Evolutionary conservation across 2,888 invertebrate species (phyloP).

Genomic region (Drosophila parthenogenetica): DNA sequence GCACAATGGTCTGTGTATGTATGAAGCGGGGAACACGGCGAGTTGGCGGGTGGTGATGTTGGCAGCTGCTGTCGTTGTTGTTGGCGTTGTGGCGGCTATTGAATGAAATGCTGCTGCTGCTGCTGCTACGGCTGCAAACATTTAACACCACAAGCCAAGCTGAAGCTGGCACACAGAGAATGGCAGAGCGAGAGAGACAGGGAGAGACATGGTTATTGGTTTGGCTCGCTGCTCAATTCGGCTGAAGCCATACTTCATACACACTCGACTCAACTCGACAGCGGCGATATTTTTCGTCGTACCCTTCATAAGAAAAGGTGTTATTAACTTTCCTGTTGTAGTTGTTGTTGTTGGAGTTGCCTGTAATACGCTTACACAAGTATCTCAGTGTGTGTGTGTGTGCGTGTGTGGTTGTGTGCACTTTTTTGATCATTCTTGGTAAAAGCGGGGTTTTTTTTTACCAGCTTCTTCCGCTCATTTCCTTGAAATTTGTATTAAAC

Average conservation of each 20-base stretch:
- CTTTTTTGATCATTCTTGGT: slow-evolving; percentile 77
- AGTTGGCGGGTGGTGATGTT: slow-evolving; percentile 74
- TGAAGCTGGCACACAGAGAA: slow-evolving; percentile 54
- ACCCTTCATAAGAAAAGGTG: slow-evolving; percentile 79
- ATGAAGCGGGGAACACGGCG: slow-evolving; percentile 50
- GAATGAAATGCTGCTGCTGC: slow-evolving; percentile 70
- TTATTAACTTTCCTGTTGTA: slow-evolving; percentile 64
- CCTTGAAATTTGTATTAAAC: slow-evolving; percentile 77
- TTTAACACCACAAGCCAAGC: slow-evolving; percentile 76
- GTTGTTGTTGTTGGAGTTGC: slow-evolving; percentile 54
- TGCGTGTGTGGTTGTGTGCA: slow-evolving; percentile 50
- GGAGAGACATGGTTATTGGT: slow-evolving; percentile 40
- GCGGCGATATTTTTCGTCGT: slow-evolving; percentile 54
- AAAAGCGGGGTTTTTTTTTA: slow-evolving; percentile 77
- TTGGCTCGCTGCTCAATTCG: slow-evolving; percentile 51
- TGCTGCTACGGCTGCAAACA: slow-evolving; percentile 71
- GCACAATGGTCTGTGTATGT: slow-evolving; percentile 38
- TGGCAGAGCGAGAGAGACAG: slow-evolving; percentile 6
- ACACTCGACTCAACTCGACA: slow-evolving; percentile 42
- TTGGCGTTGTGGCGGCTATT: slow-evolving; percentile 61
- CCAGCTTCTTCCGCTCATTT: slow-evolving; percentile 79
- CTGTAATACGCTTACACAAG: slow-evolving; percentile 38
- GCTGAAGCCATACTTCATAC: slow-evolving; percentile 66
- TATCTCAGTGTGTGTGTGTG: slow-evolving; percentile 14
- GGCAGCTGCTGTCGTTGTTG: slow-evolving; percentile 69